Base-by-base conservation (phyloP, 2,797 vertebrate genomes). In the Xyrichtys novacula region DNA sequence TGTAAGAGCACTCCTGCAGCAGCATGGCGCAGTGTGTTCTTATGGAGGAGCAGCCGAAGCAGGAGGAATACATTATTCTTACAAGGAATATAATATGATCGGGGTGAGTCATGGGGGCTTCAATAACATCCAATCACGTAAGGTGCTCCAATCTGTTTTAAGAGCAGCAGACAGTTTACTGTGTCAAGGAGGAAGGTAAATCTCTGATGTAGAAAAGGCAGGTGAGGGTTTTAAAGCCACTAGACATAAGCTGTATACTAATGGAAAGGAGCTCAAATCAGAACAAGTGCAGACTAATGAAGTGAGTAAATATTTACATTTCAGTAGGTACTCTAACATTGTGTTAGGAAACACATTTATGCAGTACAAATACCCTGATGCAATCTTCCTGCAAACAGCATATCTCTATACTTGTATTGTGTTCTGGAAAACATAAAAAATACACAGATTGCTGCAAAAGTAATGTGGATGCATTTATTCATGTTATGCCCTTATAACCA, bases 91-190 rank as follows among this genome's bases (percentile, higher is more conserved):
- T 38, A 34, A 59, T 49, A 49, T 56, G 12, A 54, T 19, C 53
- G 52, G 48, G 46, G n/a, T 25, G 46, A 53, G 53, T 29, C n/a
- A 19, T n/a, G 32, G 17, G 23, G 22, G 46, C 28, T 65, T 52
- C 40, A 58, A 56, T 54, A 50, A 76, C 4, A 10, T 29, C 38
- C 40, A 40, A 56, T 68, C 32, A 49, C 6, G 63, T 64, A 38
- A 46, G 61, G 34, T 52, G 15, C 38, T 47, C 20, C 2, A 36
- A 49, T 44, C 31, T 1, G 8, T 53, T 38, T 54, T 19, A 43
- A 52, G 60, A 43, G 19, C 36, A 20, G 40, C 26, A 50, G 46
- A 39, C 15, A 42, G 22, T 48, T 59, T 55, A 54, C 58, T 60
- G 31, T 58, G 31, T 26, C 22, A 36, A 31, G 5, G 20, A 48